Base-by-base conservation (phyloP, 30 jellyfish, hydroid and myxozoan species). In the Hydractinia symbiolongicarpus region DNA sequence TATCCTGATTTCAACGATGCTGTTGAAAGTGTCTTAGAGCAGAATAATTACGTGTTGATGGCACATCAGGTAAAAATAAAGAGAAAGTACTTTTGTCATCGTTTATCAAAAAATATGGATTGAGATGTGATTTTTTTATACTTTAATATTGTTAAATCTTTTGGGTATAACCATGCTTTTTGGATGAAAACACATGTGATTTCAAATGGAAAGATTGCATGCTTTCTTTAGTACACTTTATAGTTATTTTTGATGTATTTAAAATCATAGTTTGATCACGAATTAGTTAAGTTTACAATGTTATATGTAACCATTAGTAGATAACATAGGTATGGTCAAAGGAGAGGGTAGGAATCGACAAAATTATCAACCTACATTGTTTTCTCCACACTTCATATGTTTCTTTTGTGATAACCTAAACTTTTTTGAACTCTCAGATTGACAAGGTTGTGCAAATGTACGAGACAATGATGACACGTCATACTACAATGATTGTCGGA, bases 381-480 rank as follows among this genome's bases (percentile, higher is more conserved):
- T 60, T 16, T 60, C 19, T 60, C 13, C 44, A 68, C 15, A 6
- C 16, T 64, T 13, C 17, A 1, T 64, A 6, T 64, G 40, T 64
- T 64, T 64, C 52, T 72, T 16, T n/a, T 4, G 9, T 54, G n/a
- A 1, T 44, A 1, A 68, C 15, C 1, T 68, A 72, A n/a, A 72
- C 9, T 72, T 52, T 67, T 60, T 40, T 30, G n/a, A 67, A 17
- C 79, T 72, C 70, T 15, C 66, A 94, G 99, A 95, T 88, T 67
- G 99, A 94, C 62, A 94, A 94, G 82, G 96, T 94, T 51, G 99
- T 94, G 53, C 99, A 94, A 77, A 82, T 94, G 96, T 94, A 94
- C 79, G 99, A 94, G 86, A 94, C 99, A 19, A 94, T 94, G 99
- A 86, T 94, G 85, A 94, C 99, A 14, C 78, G 99, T 52, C 99